Percentiles rank a stretch among this genome's conserved stretches.
phyloP scores from a whole-genome alignment of 1,140 invertebrate genomes.

The Grapholita molesta region DNA sequence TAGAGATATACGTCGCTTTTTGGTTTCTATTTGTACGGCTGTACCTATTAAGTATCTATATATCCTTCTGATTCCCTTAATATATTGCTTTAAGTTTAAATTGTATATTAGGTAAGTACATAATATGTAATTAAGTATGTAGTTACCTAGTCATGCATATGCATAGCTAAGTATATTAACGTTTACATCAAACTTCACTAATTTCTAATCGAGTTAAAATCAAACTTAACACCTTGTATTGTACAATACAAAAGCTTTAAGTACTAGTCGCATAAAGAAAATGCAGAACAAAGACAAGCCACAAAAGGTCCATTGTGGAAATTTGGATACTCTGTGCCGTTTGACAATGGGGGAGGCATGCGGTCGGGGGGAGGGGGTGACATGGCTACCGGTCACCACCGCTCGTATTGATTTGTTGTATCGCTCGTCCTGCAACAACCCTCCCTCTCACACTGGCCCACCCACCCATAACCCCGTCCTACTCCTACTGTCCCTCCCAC shows the following conservation, averaged over 20 bases:
- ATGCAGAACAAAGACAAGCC: neutral
- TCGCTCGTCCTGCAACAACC: conserved; percentile 72
- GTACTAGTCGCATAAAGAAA: conserved; percentile 3
- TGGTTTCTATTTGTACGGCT: too few species aligned
- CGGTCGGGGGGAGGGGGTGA: conserved; percentile 65
- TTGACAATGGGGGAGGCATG: conserved; percentile 74
- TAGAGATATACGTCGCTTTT: too few species aligned
- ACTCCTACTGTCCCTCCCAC: conserved; percentile 51
- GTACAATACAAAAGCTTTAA: neutral
- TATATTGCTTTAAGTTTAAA: too few species aligned
- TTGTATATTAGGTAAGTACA: too few species aligned
- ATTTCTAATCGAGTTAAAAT: neutral
- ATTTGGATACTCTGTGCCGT: conserved; percentile 60
- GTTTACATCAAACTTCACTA: neutral
- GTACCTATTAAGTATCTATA: too few species aligned
- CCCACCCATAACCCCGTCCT: conserved; percentile 30
- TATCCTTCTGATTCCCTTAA: too few species aligned
- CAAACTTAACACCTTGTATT: neutral
- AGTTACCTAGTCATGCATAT: too few species aligned
- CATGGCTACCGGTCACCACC: conserved; percentile 77
- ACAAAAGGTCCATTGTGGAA: conserved; percentile 26
- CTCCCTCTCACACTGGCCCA: conserved; percentile 56
- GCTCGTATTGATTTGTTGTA: conserved; percentile 78
- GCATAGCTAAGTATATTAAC: too few species aligned
- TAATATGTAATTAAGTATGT: neutral